Evolutionary conservation across 2,888 invertebrate genomes (phyloP), one percentile per base, ranked within the genome.

Genomic region (Acleris emargana): DNA sequence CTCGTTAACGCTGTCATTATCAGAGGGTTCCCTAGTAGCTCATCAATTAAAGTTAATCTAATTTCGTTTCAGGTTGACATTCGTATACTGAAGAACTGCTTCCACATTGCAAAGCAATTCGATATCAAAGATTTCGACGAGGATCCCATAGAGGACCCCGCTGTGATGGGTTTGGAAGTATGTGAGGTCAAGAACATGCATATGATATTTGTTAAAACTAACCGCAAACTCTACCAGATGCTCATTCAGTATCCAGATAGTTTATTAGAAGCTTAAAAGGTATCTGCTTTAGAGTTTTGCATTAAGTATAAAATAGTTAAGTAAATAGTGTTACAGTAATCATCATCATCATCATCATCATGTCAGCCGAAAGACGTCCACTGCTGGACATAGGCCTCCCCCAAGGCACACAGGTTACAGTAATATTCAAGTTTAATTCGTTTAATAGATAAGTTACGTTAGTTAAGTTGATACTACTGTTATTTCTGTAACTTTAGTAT

Each of bases 61-160:
- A 25, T 28, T 28, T 28, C 2, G 13, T 77, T 74, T 22, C 67
- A 81, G 81, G 68, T 82, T 16, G 70, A 77, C 52, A 66, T 81
- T 7, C 70, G 69, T 25, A 58, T 72, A 9, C 62, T 71, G 57
- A 69, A 50, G 45, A 61, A 59, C 11, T 54, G 71, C 17, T 52
- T 61, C 1, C 53, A 3, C 32, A 11, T 11, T 11, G 9, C 32
- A 9, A 32, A 32, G 32, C 45, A 58, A 5, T 72, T 77, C 6
- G 67, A 76, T 45, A 60, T 79, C 0, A 67, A 69, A 16, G 64
- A 70, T 5, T 69, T 70, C n/a, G 69, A 25, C 11, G 25, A 25
- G 7, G n/a, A 25, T 7, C 11, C 18, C 1, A 9, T 67, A 5
- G 25, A 54, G 17, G 58, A 71, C 3, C 58, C 59, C 1, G 67